Base-by-base conservation (phyloP, 2,888 invertebrate species). In the Agrilus mali region DNA sequence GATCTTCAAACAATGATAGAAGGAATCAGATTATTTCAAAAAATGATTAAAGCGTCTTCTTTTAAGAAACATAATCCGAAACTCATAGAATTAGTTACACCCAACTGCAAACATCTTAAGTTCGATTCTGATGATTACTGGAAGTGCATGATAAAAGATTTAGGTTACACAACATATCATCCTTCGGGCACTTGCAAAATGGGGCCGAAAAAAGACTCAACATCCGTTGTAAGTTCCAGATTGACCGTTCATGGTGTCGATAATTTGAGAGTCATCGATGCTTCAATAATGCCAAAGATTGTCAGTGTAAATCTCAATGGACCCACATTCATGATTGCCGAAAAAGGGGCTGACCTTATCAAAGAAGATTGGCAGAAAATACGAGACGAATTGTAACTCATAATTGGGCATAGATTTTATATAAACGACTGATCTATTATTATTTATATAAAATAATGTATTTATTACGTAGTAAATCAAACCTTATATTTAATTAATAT, bases 201-300 rank as follows among this genome's bases (percentile, higher is more conserved):
- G 84, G 82, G 89, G 1, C 86, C 87, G 0, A 70, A 67, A 42
- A 73, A 71, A 43, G 88, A 89, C 60, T 73, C 74, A 1, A 77
- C 74, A 0, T 86, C 88, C 2, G 85, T 85, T 0, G 84, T 86
- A 0, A 79, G 83, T 61, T 65, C 77, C 0, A 70, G 78, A 41
- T 58, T 86, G 7, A 68, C 66, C 57, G 81, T 86, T 0, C 72
- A 80, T 46, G 86, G 86, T 0, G 64, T 87, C 0, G 61, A 66
- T 3, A 70, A 73, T 1, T 67, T 89, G 7, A 70, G 88, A 16
- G 81, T 89, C 0, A 73, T 85, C 4, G 89, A 89, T 60, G 85
- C 80, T 1, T 86, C 86, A 52, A 71, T 89, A n/a, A 87, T 89
- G 84, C 88, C 87, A 0, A 73, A 65, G 1, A 81, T 78, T 27